Base-by-base conservation (phyloP, 2,797 vertebrate genomes). In the Xerus rutilus region DNA sequence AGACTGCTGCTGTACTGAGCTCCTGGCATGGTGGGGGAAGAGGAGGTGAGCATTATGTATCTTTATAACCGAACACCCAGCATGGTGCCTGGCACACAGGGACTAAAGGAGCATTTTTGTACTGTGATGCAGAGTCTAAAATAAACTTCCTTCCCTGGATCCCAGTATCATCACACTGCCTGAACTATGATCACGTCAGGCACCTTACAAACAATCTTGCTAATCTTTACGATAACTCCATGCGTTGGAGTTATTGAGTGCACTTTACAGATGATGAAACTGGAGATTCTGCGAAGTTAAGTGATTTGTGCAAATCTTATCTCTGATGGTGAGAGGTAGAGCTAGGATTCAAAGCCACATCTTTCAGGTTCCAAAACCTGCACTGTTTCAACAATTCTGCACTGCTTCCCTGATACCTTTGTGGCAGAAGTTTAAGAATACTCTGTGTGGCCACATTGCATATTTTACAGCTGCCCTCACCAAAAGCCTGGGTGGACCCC, bases 401-500 rank as follows among this genome's bases (percentile, higher is more conserved):
- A 0, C 28, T 65, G 43, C 30, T 21, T 70, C 17, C 62, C 45
- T 62, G 39, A 57, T 28, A 72, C 28, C 35, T 64, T 35, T 12
- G 39, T 30, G 49, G 49, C 9, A n/a, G 52, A 84, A 90, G 7
- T 43, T 57, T 35, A 88, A 83, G 32, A 74, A 86, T 25, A 67
- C 11, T 86, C 18, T 32, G 32, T 15, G 28, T 12, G 10, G 17
- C 7, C 45, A 14, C 23, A 35, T 7, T 45, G 30, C 45, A 54
- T 92, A 76, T 35, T 69, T 94, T 91, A 62, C 0, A 23, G 88
- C 91, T 93, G 73, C 69, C 69, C 21, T 96, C 69, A 85, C 52
- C 77, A 70, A 78, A 97, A 87, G 54, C 73, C 30, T 97, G 90
- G 73, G 83, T 73, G 84, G 96, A 95, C 72, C 73, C 23, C 52